Evolutionary conservation across 23 tunicate species (phyloP).

Genomic region (Ciona savignyi): DNA sequence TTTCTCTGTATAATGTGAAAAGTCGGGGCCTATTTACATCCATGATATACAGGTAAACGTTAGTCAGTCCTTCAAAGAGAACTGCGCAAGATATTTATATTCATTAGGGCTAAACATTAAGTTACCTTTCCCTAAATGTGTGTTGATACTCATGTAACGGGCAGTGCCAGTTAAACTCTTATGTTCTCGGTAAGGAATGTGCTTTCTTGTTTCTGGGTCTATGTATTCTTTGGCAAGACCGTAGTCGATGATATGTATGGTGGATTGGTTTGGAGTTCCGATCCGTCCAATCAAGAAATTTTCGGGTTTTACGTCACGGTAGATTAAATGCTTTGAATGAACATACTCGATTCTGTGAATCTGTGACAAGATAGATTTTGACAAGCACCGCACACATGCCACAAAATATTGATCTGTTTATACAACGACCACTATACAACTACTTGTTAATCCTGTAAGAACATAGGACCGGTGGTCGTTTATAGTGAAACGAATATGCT

Average conservation of each 20-base stretch:
- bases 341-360: slow-evolving; percentile 90
- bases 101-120: neutral
- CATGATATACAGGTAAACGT: too few relatives aligned
- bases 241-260: slow-evolving; percentile 87
- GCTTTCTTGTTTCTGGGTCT: slow-evolving; percentile 98
- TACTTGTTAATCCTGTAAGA: too few relatives aligned
- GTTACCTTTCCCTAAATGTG: slow-evolving; percentile 99
- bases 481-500: too few relatives aligned
- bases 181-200: slow-evolving; percentile 99
- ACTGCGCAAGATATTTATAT: too few relatives aligned
- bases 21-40: too few relatives aligned
- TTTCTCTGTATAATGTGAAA: too few relatives aligned
- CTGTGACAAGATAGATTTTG: too few relatives aligned
- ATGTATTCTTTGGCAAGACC: slow-evolving; percentile 99
- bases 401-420: too few relatives aligned
- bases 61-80: too few relatives aligned
- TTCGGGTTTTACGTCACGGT: slow-evolving; percentile 99
- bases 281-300: slow-evolving; percentile 92
- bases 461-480: too few relatives aligned
- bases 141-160: slow-evolving; percentile 98
- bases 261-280: slow-evolving; percentile 67
- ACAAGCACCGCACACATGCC: too few relatives aligned
- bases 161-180: slow-evolving; percentile 99
- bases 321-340: slow-evolving; percentile 98
- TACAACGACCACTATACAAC: too few relatives aligned